Percentiles rank a stretch among this genome's conserved stretches.
Evolutionary conservation across 2,113 vertebrate genomes (phyloP).

Genomic region (Sakesphorus luctuosus): DNA sequence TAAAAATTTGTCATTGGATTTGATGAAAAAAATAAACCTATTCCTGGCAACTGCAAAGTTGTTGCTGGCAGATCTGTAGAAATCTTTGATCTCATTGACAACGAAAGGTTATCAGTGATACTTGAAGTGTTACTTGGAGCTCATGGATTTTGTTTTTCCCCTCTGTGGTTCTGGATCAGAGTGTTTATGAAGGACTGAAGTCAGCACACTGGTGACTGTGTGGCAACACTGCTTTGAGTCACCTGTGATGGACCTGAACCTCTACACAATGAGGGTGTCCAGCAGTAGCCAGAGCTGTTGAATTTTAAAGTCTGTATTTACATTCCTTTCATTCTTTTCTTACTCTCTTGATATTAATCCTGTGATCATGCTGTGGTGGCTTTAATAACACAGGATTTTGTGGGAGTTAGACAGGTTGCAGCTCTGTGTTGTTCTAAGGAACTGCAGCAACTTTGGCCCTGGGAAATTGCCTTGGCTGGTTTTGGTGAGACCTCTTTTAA

Average conservation of each 20-base stretch:
- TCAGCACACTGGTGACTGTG: neutral
- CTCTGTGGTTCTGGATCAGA: neutral
- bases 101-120: neutral
- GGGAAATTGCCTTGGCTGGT: neutral
- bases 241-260: neutral
- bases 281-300: neutral
- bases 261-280: neutral
- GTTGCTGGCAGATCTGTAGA: neutral
- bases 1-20: neutral
- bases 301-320: neutral
- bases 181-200: neutral
- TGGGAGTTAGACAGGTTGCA: neutral
- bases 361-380: neutral
- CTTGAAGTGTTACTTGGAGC: neutral
- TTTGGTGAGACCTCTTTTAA: neutral
- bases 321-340: neutral
- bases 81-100: slow-evolving; percentile 12
- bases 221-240: neutral
- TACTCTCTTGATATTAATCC: neutral
- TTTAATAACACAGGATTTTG: neutral
- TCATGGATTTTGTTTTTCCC: neutral
- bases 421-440: neutral
- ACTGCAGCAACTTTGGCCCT: neutral
- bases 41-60: neutral
- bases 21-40: neutral